A percentile compares a stretch with the other conserved stretches of the same genome.
phyloP scores from a whole-genome alignment of 2,888 invertebrate species.

The Myopa testacea region DNA sequence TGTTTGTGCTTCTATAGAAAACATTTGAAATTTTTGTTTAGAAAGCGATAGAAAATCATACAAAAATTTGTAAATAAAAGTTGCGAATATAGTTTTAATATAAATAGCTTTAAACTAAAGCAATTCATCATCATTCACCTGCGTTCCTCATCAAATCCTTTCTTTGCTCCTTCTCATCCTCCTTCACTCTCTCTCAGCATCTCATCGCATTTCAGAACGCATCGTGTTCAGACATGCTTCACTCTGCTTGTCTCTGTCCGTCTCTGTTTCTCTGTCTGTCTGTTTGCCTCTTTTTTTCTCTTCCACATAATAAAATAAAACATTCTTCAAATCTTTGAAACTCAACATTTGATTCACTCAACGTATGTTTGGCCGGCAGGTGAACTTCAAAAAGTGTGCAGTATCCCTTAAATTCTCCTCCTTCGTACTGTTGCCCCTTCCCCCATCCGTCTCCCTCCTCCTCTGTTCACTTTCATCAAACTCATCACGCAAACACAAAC shows the following conservation, averaged over 20 bases:
- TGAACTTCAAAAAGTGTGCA: slow-evolving; percentile 55
- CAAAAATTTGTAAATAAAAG: no score
- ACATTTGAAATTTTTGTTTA: no score
- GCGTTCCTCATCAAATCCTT: no score
- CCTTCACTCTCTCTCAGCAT: no score
- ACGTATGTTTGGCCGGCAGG: slow-evolving; percentile 57
- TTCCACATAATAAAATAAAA: neutral
- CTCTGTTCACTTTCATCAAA: neutral
- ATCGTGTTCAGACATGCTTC: neutral
- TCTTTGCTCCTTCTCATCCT: no score
- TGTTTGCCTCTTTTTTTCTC: slow-evolving; percentile 26
- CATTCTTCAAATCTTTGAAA: neutral
- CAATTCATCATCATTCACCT: no score
- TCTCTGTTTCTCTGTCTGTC: slow-evolving; percentile 40
- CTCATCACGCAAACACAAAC: slow-evolving; percentile 30
- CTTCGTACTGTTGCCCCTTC: neutral
- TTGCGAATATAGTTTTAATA: no score
- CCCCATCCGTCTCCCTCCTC: slow-evolving; percentile 34
- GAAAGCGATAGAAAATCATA: no score
- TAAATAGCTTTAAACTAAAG: no score
- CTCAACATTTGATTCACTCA: slow-evolving; percentile 22
- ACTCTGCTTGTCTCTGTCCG: slow-evolving; percentile 33
- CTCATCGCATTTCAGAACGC: no score
- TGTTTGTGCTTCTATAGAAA: no score
- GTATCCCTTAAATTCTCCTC: neutral